phyloP scores from a whole-genome alignment of 2,797 vertebrate species.

The Clarias pachynema region DNA sequence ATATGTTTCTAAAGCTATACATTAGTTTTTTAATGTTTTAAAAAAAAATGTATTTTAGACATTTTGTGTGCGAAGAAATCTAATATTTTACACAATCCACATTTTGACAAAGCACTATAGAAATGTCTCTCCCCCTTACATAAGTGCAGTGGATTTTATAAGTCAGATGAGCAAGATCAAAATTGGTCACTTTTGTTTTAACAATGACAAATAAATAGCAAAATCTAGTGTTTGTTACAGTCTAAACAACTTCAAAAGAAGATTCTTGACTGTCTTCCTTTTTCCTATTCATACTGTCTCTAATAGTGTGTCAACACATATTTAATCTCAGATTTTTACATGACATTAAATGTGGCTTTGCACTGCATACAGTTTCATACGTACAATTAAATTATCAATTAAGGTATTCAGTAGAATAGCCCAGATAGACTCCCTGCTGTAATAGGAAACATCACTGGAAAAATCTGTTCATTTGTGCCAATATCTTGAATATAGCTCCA shows the following conservation, averaged over 20 bases:
- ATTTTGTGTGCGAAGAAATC: not conserved
- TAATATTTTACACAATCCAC: not conserved
- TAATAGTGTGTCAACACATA: constrained; percentile 1
- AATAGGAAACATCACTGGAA: not conserved
- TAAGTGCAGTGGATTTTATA: not conserved
- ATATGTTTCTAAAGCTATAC: constrained; percentile 22
- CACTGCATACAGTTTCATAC: not conserved
- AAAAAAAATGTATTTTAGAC: not conserved
- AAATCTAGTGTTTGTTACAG: constrained; percentile 10
- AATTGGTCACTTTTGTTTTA: constrained; percentile 11
- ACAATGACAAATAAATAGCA: not conserved
- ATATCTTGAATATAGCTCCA: not conserved
- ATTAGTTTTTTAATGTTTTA: not conserved
- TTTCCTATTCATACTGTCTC: constrained; percentile 10
- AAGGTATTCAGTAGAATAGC: not conserved
- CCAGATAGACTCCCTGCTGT: not conserved
- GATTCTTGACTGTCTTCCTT: not conserved
- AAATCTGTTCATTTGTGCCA: not conserved
- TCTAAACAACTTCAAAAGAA: constrained; percentile 46
- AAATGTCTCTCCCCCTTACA: not conserved
- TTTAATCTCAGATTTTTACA: not conserved
- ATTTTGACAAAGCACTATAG: not conserved
- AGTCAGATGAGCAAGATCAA: not conserved
- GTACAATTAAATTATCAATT: not conserved
- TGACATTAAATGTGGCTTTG: not conserved